Evolutionary conservation across 2,797 vertebrate genomes (phyloP), one percentile per base, ranked within the genome.

Genomic region (Alca torda): DNA sequence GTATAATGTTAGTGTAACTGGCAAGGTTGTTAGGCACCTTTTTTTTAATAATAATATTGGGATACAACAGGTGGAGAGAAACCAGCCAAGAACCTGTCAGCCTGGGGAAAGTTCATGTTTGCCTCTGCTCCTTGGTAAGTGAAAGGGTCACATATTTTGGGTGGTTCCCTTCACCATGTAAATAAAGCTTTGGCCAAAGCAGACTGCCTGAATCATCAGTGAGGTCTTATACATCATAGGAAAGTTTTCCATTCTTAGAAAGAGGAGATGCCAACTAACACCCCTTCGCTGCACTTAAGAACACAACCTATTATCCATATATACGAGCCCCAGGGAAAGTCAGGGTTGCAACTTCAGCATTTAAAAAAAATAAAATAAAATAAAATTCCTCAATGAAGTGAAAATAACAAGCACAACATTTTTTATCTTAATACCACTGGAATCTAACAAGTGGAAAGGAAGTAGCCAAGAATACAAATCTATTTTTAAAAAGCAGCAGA

Each of bases 11-110:
- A 86, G 82, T 76, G 91, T 94, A 94, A 84, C 57, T 53, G 43
- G 61, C 2, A 3, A 86, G 73, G 87, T 76, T 93, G 95, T 88
- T 69, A 84, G 69, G 89, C 30, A 70, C 59, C 63, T 57, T 87
- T 74, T 90, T 68, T 57, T 35, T 0, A 68, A 89, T 91, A 94
- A 79, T 77, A 93, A 93, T 82, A 93, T 43, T 90, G 70, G 89
- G 77, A 96, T 87, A 89, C 74, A 93, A 96, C 96, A 97, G 97
- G 97, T 97, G 97, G 79, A 80, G 11, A 84, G 57, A 78, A 84
- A 87, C 9, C 84, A 90, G 97, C 97, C 97, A 97, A 97, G 97
- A 97, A 97, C 86, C 90, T 92, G 96, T 97, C 96, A 96, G 69
- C 68, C 41, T 23, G 63, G 67, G 56, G 90, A 95, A 96, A 96